Percentiles rank a stretch among this genome's conserved stretches.
These are phyloP conservation scores for Gymnoscopelus microlampas DNA, from an alignment of 2,797 vertebrate genomes.

Conservation along the genomic window DNA sequence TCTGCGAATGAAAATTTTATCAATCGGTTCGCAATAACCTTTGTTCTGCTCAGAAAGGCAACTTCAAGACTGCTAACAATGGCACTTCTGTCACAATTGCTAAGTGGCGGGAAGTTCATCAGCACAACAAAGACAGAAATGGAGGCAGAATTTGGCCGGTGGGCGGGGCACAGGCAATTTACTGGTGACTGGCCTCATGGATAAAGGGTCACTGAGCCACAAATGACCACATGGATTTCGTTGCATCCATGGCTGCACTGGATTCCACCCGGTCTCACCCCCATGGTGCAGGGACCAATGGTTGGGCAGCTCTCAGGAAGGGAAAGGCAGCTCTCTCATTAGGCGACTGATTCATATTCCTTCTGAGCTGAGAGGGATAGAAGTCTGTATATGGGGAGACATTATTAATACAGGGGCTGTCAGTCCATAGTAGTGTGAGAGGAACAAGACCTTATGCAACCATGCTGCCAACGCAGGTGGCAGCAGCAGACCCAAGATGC, in stretches of 20 bases:
- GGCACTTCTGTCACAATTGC: slow-evolving; percentile 75
- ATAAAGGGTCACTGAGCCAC: slow-evolving; percentile 72
- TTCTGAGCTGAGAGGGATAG: slow-evolving; percentile 71
- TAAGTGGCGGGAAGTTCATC: slow-evolving; percentile 56
- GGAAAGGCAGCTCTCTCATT: slow-evolving; percentile 72
- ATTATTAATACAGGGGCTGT: slow-evolving; percentile 79
- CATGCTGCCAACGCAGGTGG: slow-evolving; percentile 39
- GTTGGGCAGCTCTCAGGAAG: slow-evolving; percentile 60
- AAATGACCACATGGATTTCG: slow-evolving; percentile 79
- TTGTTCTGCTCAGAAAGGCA: slow-evolving; percentile 82
- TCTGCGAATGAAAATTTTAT: slow-evolving; percentile 84
- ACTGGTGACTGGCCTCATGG: slow-evolving; percentile 74
- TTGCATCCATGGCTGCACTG: slow-evolving; percentile 59
- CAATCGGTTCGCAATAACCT: slow-evolving; percentile 82
- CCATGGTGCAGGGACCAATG: slow-evolving; percentile 51
- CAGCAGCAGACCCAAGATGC: slow-evolving; percentile 36
- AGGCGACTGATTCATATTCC: slow-evolving; percentile 78
- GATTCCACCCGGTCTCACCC: slow-evolving; percentile 66
- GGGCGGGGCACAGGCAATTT: slow-evolving; percentile 71
- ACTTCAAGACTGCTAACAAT: slow-evolving; percentile 83
- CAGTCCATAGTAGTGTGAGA: slow-evolving; percentile 63
- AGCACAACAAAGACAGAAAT: slow-evolving; percentile 14
- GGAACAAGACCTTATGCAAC: slow-evolving; percentile 72
- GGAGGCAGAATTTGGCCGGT: background rate
- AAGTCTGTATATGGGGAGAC: slow-evolving; percentile 72